Evolutionary conservation across 1,140 invertebrate species (phyloP), one percentile per base, ranked within the genome.

Genomic region (Caenorhabditis inopinata): DNA sequence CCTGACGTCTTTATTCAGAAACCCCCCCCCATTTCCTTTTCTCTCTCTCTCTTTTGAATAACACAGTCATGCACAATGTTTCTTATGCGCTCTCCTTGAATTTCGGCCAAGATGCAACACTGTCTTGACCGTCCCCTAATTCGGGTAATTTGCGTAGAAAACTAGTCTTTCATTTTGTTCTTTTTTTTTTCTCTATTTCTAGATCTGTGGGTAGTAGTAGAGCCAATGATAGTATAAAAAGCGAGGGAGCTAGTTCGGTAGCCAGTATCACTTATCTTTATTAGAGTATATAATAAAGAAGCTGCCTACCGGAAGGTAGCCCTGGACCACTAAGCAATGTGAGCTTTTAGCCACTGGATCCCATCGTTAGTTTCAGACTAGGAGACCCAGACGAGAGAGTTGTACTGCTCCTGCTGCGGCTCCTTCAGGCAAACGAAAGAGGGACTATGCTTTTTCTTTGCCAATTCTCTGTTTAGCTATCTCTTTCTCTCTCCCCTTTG

Each of bases 401-500:
- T 38, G 25, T 58, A 58, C 51, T 58, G 51, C 51, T 32, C 51
- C 51, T 53, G 51, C 51, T 58, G 25, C 58, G 58, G 58, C 32
- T 68, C 58, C 32, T 68, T 68, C 32, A 68, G n/a, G 32, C 29
- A 68, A 68, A 21, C 29, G 51, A 68, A 29, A 62, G 53, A 62
- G 58, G 12, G 32, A 25, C 27, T 29, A 58, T 29, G 58, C 58
- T 68, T 68, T 68, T 68, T 68, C 58, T 42, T 29, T 68, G 58
- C 35, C 58, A 68, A 68, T 68, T 38, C 58, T 68, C 58, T 42
- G 58, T 68, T 42, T 68, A 68, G 58, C 58, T 68, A 29, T 16
- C 58, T 68, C 32, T 53, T 25, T 7, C 49, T 53, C 49, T 29
- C 58, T 38, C 51, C 35, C 51, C 38, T 58, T 58, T 68, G 27